Conservation (phyloP, 2,888 invertebrate species). For the Diogma glabrata region DNA sequence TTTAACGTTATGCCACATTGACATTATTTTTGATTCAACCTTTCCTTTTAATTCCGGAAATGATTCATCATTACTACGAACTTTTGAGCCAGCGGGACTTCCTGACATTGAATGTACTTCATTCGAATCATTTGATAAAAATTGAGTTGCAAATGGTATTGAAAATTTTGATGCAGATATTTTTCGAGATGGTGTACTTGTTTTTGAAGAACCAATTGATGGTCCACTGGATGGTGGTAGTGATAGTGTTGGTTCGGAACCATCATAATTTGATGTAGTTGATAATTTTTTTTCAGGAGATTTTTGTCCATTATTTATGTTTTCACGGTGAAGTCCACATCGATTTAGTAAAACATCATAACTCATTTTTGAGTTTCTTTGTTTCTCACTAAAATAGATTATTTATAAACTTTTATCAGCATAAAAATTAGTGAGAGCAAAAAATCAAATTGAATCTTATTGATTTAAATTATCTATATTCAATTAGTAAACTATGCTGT, state of each 20-base stretch:
- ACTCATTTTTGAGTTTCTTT: conserved; percentile 33
- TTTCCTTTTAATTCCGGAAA: conserved; percentile 53
- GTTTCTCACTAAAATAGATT: too few relatives aligned
- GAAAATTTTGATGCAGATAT: conserved; percentile 35
- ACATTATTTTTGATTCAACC: conserved; percentile 69
- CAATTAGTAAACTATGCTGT: too few relatives aligned
- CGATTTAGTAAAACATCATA: conserved; percentile 34
- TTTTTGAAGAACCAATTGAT: neutral
- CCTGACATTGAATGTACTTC: conserved; percentile 21
- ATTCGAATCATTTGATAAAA: conserved; percentile 24
- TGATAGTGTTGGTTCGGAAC: neutral
- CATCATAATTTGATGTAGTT: neutral
- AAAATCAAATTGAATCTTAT: too few relatives aligned
- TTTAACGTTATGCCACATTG: conserved; percentile 88
- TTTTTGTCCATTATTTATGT: neutral
- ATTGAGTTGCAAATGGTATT: conserved; percentile 31
- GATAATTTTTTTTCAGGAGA: neutral
- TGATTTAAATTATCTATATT: too few relatives aligned
- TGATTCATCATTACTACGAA: conserved; percentile 27
- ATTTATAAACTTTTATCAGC: too few relatives aligned
- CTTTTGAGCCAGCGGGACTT: conserved; percentile 28
- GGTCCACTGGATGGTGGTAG: neutral
- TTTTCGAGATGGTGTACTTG: conserved; percentile 32
- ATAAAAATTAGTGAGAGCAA: too few relatives aligned
- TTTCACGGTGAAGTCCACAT: conserved; percentile 19